Base-by-base conservation (phyloP, 1,140 invertebrate genomes). In the Heliconius nattereri region DNA sequence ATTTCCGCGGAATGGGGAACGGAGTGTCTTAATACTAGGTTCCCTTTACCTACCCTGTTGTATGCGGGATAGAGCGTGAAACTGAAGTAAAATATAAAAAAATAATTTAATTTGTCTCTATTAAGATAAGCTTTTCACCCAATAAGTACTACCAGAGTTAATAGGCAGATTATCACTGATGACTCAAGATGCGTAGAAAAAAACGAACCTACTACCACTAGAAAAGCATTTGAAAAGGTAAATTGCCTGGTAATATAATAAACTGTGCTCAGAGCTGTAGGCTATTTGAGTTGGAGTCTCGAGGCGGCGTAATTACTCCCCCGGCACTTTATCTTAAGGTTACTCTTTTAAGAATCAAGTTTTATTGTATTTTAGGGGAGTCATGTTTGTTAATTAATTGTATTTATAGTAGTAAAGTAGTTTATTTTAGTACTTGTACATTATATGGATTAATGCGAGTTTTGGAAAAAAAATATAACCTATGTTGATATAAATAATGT, bases 181-280 rank as follows among this genome's bases (percentile, higher is more conserved):
- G 54, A 13, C 8, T 60, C 54, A 60, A n/a, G n/a, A 60, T 60
- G 1, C n/a, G n/a, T 60, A 60, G 54, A 23, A 26, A 23, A 8
- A 7, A 35, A 35, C 32, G 32, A 60, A n/a, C 54, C 9, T 8
- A 16, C 6, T 60, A 60, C 3, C 11, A 23, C 54, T 60, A 26
- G 54, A 11, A 60, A 23, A 60, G 54, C 54, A 23, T 60, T 26
- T 9, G 54, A 8, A 60, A 11, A 60, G 54, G n/a, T 60, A 60
- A 60, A 60, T 60, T 60, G 11, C 54, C n/a, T 60, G 54, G 20
- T 26, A 60, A 60, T 26, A 60, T 60, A n/a, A 60, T 60, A 60
- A 60, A 60, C 54, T 60, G 54, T 13, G n/a, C 54, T 26, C 20
- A 11, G n/a, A 1, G 20, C 54, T 60, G 54, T 23, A 60, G 54